These are phyloP conservation scores for Poeciliopsis presidionis DNA, from an alignment of 2,797 vertebrate species.

Conservation along the genomic window DNA sequence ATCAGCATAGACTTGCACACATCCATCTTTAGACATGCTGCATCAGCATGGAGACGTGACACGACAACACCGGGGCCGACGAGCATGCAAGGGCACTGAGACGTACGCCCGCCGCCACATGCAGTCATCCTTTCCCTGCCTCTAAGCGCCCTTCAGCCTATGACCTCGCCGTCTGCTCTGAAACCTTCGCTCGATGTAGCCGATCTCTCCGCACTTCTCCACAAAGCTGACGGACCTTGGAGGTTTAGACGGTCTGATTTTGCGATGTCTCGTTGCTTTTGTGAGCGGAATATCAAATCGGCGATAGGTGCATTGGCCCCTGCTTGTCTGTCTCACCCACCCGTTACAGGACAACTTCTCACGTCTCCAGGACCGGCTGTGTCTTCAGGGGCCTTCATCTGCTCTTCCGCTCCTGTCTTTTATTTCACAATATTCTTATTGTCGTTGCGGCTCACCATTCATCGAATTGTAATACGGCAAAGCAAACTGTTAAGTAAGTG, in stretches of 20 bases:
- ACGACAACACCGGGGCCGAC: slow-evolving; percentile 66
- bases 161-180: neutral
- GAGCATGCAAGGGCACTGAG: slow-evolving; percentile 66
- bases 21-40: slow-evolving; percentile 73
- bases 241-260: slow-evolving; percentile 47
- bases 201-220: neutral
- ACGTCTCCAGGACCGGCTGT: neutral
- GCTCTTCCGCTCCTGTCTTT: neutral
- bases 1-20: slow-evolving; percentile 63
- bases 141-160: slow-evolving; percentile 28
- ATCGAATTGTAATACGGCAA: slow-evolving; percentile 55
- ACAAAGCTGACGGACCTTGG: slow-evolving; percentile 22
- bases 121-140: slow-evolving; percentile 26
- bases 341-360: slow-evolving; percentile 9
- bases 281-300: slow-evolving; percentile 69
- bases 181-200: neutral
- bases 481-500: slow-evolving; percentile 66
- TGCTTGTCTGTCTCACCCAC: slow-evolving; percentile 21
- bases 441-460: slow-evolving; percentile 50
- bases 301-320: slow-evolving; percentile 50
- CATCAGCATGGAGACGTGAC: slow-evolving; percentile 74
- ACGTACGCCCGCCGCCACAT: slow-evolving; percentile 41
- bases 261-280: slow-evolving; percentile 57
- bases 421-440: slow-evolving; percentile 6
- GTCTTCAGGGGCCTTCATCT: slow-evolving; percentile 5